Conservation (phyloP, 2,797 vertebrate genomes). For the Enteromius argenteus region DNA sequence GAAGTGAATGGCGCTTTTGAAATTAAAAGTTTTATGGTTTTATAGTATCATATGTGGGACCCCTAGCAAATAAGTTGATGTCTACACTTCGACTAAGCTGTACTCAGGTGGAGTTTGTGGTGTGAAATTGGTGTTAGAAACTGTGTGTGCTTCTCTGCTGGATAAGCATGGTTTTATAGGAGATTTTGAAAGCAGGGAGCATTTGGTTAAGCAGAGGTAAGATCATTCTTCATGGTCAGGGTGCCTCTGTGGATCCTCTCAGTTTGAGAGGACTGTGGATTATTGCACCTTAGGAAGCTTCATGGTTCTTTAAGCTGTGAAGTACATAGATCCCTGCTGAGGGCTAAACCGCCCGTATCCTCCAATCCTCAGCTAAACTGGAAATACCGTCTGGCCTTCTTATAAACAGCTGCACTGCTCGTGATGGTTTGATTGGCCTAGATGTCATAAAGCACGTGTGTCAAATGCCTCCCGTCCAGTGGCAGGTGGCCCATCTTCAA, state of each 20-base stretch:
- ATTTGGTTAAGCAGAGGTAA: constrained; percentile 13
- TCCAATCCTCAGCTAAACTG: constrained; percentile 37
- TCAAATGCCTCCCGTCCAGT: constrained; percentile 57
- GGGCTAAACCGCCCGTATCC: constrained; percentile 50
- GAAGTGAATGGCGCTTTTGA: background rate
- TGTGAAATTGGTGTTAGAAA: background rate
- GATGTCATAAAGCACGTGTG: constrained; percentile 57
- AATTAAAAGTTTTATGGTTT: background rate
- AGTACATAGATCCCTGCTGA: constrained; percentile 54
- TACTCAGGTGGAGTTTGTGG: background rate
- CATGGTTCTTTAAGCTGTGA: constrained; percentile 42
- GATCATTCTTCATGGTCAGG: constrained; percentile 35
- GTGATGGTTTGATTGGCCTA: constrained; percentile 57
- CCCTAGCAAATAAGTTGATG: background rate
- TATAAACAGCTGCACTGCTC: constrained; percentile 48
- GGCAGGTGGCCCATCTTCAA: constrained; percentile 57
- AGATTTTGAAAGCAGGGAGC: background rate
- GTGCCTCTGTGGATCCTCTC: constrained; percentile 38
- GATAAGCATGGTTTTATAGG: background rate
- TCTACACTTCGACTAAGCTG: background rate
- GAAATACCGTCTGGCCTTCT: constrained; percentile 37
- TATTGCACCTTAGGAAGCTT: constrained; percentile 41
- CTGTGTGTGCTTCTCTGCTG: constrained; percentile 2
- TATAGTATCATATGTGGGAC: background rate
- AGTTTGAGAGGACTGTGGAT: constrained; percentile 36